These are phyloP conservation scores for Knipowitschia caucasica DNA, from an alignment of 2,797 vertebrate genomes.

Conservation along the genomic window DNA sequence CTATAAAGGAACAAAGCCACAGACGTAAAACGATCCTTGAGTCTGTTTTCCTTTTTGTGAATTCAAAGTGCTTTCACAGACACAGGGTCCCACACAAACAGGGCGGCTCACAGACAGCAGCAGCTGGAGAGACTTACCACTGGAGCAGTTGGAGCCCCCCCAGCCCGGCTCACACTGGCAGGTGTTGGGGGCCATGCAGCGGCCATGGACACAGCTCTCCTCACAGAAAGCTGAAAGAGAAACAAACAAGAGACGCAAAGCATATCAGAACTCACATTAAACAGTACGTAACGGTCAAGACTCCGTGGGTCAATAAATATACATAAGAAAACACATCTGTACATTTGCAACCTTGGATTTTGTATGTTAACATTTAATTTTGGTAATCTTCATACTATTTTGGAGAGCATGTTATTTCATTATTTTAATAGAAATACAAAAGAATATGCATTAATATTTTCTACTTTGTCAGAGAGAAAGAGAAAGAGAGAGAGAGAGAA, in stretches of 20 bases:
- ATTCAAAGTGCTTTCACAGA: slow-evolving; percentile 43
- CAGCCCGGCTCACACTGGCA: slow-evolving; percentile 98
- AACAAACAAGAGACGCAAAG: slow-evolving; percentile 33
- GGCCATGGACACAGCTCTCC: slow-evolving; percentile 94
- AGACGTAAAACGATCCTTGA: slow-evolving; percentile 35
- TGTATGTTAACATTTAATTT: too few species aligned
- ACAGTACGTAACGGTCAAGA: too few species aligned
- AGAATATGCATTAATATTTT: too few species aligned
- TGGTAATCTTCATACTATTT: too few species aligned
- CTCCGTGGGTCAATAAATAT: too few species aligned
- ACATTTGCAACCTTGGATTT: too few species aligned
- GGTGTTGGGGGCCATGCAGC: slow-evolving; percentile 94
- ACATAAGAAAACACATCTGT: too few species aligned
- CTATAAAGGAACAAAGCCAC: slow-evolving; percentile 5
- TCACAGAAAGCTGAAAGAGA: slow-evolving; percentile 83
- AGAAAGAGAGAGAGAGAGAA: too few species aligned
- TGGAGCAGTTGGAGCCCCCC: slow-evolving; percentile 95
- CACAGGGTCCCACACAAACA: slow-evolving; percentile 25
- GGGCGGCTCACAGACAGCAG: slow-evolving; percentile 46
- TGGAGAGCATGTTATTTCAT: too few species aligned
- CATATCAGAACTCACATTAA: slow-evolving; percentile 1
- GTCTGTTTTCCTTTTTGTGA: slow-evolving; percentile 30
- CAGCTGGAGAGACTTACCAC: slow-evolving; percentile 89
- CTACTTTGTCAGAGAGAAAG: too few species aligned
- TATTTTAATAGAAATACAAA: too few species aligned